Evolutionary conservation across 2,113 vertebrate species (phyloP).

Genomic region (Gobio gobio): DNA sequence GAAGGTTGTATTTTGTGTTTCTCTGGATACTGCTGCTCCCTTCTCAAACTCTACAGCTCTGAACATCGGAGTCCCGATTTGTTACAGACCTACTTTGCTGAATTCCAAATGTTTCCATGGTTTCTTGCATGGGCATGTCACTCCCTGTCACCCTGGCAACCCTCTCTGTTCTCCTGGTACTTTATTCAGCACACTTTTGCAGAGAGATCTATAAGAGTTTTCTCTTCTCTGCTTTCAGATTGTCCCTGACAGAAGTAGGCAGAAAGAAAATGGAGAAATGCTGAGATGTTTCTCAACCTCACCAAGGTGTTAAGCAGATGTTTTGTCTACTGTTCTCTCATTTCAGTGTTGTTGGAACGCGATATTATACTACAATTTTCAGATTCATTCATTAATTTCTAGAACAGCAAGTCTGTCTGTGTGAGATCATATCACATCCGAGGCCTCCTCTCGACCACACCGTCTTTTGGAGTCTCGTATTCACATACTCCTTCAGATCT

Average conservation of each 20-base stretch:
- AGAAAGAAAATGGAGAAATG: not conserved
- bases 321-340: slow-evolving; percentile 19
- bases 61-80: slow-evolving; percentile 70
- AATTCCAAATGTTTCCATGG: slow-evolving; percentile 74
- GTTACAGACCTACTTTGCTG: slow-evolving; percentile 65
- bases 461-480: slow-evolving; percentile 67
- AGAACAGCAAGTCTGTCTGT: slow-evolving; percentile 45
- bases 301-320: slow-evolving; percentile 31
- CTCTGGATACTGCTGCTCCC: slow-evolving; percentile 48
- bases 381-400: not conserved
- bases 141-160: slow-evolving; percentile 61
- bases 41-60: slow-evolving; percentile 51
- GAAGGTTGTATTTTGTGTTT: slow-evolving; percentile 39
- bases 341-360: slow-evolving; percentile 9
- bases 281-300: slow-evolving; percentile 37
- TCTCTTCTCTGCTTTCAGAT: not conserved
- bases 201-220: slow-evolving; percentile 31
- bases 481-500: slow-evolving; percentile 63
- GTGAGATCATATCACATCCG: slow-evolving; percentile 63
- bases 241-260: slow-evolving; percentile 6
- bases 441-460: slow-evolving; percentile 58
- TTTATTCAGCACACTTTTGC: slow-evolving; percentile 45
- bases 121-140: slow-evolving; percentile 66
- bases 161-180: slow-evolving; percentile 48
- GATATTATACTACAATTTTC: not conserved